phyloP scores from a whole-genome alignment of 2,888 invertebrate species.

The Spatulosminthurus flaviceps region DNA sequence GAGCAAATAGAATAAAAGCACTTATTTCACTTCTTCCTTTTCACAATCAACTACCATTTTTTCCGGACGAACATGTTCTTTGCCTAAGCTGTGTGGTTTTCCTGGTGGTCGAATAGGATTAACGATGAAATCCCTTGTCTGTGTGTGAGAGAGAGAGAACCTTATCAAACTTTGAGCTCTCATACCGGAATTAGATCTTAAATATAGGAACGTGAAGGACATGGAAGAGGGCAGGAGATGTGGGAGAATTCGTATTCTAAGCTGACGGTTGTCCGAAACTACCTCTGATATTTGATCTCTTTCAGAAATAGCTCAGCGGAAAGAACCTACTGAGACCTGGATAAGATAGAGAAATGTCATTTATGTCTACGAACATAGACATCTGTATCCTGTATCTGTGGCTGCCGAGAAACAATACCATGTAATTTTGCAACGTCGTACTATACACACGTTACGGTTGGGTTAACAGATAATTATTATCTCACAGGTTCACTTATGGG shows the following conservation, averaged over 20 bases:
- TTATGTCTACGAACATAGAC: too few relatives aligned
- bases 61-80: conserved; percentile 7
- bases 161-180: not conserved
- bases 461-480: too few relatives aligned
- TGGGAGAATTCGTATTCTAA: not conserved
- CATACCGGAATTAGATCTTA: not conserved
- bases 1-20: conserved; percentile 24
- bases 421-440: too few relatives aligned
- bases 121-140: conserved; percentile 9
- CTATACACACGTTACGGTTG: too few relatives aligned
- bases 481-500: too few relatives aligned
- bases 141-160: not conserved
- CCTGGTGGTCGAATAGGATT: conserved; percentile 16
- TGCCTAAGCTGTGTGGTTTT: not conserved
- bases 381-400: too few relatives aligned
- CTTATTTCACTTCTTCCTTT: not conserved
- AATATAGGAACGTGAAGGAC: not conserved
- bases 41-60: conserved; percentile 3
- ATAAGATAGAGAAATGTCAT: too few relatives aligned
- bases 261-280: not conserved
- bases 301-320: not conserved
- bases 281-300: not conserved
- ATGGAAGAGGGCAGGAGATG: not conserved
- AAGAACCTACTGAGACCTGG: too few relatives aligned
- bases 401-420: too few relatives aligned